Percentiles rank a stretch among this genome's conserved stretches.
Conservation (phyloP, 2,888 invertebrate species). For the Ectropis crepuscularia region DNA sequence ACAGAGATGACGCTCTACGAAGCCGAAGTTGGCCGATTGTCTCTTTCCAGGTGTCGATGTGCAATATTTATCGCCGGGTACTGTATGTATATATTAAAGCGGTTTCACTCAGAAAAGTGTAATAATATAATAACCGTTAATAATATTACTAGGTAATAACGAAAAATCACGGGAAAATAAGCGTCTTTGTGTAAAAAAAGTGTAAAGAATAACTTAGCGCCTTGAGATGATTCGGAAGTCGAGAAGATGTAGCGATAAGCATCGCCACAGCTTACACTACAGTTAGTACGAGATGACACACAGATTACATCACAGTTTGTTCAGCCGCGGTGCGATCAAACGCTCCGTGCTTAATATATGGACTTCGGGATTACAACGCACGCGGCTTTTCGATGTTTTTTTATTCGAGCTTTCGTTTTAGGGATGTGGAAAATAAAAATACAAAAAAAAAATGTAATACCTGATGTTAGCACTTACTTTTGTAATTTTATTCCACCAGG, state of each 20-base stretch:
- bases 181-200: conserved; percentile 5
- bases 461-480: neutral
- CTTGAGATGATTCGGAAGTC: conserved; percentile 40
- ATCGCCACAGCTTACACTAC: neutral
- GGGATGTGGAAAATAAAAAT: conserved; percentile 2
- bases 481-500: neutral
- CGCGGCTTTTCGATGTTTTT: conserved; percentile 11
- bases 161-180: conserved; percentile 1
- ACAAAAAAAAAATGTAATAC: neutral
- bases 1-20: no score
- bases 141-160: no score
- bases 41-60: no score
- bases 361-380: conserved; percentile 21
- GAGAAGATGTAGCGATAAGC: conserved; percentile 39
- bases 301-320: conserved; percentile 6
- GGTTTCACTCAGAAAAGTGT: no score
- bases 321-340: conserved; percentile 27
- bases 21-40: no score
- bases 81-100: no score
- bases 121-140: no score
- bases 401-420: conserved; percentile 9
- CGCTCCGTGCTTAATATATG: conserved; percentile 28
- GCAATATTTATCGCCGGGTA: no score
- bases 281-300: neutral
- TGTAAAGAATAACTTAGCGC: conserved; percentile 35